Conservation (phyloP, 2,113 vertebrate genomes). For the Cricetomys ansorgei region DNA sequence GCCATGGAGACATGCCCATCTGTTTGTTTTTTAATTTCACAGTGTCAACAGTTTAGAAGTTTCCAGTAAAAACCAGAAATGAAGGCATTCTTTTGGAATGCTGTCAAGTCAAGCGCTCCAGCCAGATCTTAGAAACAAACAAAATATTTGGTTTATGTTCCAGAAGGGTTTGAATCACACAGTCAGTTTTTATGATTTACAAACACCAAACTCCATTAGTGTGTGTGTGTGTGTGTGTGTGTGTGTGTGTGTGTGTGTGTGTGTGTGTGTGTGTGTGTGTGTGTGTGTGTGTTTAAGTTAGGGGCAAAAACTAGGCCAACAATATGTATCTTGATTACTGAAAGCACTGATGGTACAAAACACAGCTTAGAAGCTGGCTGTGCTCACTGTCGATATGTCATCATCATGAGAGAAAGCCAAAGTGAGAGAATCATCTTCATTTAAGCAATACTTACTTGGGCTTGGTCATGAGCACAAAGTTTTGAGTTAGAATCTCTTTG, state of each 20-base stretch:
- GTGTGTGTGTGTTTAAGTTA: neutral
- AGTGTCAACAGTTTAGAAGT: conserved; percentile 71
- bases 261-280: neutral
- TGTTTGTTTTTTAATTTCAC: conserved; percentile 74
- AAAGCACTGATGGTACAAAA: neutral
- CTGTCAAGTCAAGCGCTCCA: conserved; percentile 53
- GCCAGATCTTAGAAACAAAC: conserved; percentile 68
- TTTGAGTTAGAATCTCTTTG: neutral
- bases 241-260: neutral
- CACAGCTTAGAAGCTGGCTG: neutral
- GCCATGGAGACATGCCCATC: conserved; percentile 55
- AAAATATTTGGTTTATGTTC: conserved; percentile 52
- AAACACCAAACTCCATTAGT: neutral
- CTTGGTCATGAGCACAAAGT: neutral
- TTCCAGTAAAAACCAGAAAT: conserved; percentile 72
- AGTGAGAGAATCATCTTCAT: neutral
- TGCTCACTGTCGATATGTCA: neutral
- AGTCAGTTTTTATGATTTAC: conserved; percentile 19
- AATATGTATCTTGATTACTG: neutral
- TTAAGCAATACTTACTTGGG: neutral
- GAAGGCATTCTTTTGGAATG: conserved; percentile 75
- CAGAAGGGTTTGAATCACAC: conserved; percentile 23
- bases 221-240: neutral
- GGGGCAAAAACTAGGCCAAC: neutral
- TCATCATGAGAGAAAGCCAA: neutral